Base-by-base conservation (phyloP, 2,888 invertebrate genomes). In the Agonopterix subpropinquella region DNA sequence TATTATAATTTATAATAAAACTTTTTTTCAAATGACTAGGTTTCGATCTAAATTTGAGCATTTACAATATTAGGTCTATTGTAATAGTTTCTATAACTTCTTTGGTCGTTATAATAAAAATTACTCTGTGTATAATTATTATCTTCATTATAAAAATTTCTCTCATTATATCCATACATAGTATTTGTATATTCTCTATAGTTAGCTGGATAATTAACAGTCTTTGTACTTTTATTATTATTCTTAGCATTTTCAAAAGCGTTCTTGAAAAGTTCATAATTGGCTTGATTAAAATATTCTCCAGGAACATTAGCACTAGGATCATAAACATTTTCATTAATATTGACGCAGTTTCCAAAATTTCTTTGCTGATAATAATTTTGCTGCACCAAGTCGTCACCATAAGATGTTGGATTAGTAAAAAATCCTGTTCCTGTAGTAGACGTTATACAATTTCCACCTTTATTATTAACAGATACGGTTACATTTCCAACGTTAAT, bases 401-500 rank as follows among this genome's bases (percentile, higher is more conserved):
- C 75, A 11, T 78, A 81, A 52, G 73, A 80, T 1, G 83, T 77
- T 1, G 87, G 80, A 54, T 86, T 77, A 1, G 88, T 83, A 42
- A 88, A 87, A 57, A 87, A 89, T 1, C 89, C 89, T 47, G 81
- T 86, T 1, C 89, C 89, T 0, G 88, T 90, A 10, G 91, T 92
- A 3, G 92, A 90, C 2, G 92, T 92, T 41, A 93, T 92, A 57
- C 92, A 91, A 75, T 92, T 93, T 48, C 93, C 94, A 43, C 93
- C 94, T 56, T 90, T 90, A 59, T 92, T 92, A 52, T 92, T 92
- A 11, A 94, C 94, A 47, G 92, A 92, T 0, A 94, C 94, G 0
- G 93, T 93, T 0, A 94, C 93, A 67, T 93, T 94, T 1, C 94
- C 94, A 9, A 94, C 93, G 62, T 93, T 94, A 10, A 94, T 90